phyloP scores from a whole-genome alignment of 2,888 invertebrate species.

The Meteorus colon region DNA sequence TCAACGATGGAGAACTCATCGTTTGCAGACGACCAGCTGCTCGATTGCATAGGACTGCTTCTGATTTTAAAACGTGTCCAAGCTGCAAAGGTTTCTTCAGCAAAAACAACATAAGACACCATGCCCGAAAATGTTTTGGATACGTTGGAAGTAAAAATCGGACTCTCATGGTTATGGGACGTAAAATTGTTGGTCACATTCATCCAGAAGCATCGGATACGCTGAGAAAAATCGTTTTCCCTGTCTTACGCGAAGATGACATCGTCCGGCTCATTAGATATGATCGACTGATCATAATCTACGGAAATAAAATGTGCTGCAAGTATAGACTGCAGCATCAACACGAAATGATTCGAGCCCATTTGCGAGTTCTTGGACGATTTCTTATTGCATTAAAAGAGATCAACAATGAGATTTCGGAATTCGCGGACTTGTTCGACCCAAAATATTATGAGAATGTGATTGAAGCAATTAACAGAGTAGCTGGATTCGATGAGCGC shows the following conservation, averaged over 20 bases:
- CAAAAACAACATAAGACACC: neutral
- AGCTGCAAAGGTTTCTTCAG: neutral
- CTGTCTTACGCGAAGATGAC: slow-evolving; percentile 49
- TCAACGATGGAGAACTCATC: too few species aligned
- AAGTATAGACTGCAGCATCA: slow-evolving; percentile 43
- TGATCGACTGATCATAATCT: slow-evolving; percentile 49
- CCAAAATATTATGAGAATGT: slow-evolving; percentile 25
- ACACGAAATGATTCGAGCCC: slow-evolving; percentile 34
- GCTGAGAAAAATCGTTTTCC: slow-evolving; percentile 41
- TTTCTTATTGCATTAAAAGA: slow-evolving; percentile 36
- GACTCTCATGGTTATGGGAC: too few species aligned
- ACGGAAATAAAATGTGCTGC: slow-evolving; percentile 48
- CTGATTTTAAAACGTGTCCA: neutral
- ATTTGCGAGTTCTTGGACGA: slow-evolving; percentile 39
- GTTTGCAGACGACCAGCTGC: too few species aligned
- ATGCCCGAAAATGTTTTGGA: neutral
- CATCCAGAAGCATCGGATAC: slow-evolving; percentile 3
- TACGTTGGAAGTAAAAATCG: too few species aligned
- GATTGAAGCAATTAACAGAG: slow-evolving; percentile 19
- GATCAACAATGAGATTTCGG: slow-evolving; percentile 25
- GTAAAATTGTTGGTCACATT: too few species aligned
- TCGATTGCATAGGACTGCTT: neutral
- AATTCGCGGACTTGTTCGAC: slow-evolving; percentile 32
- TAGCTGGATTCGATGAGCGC: neutral
- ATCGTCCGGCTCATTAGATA: slow-evolving; percentile 48